Conservation (phyloP, 2,113 vertebrate species). For the Amblyornis subalaris region DNA sequence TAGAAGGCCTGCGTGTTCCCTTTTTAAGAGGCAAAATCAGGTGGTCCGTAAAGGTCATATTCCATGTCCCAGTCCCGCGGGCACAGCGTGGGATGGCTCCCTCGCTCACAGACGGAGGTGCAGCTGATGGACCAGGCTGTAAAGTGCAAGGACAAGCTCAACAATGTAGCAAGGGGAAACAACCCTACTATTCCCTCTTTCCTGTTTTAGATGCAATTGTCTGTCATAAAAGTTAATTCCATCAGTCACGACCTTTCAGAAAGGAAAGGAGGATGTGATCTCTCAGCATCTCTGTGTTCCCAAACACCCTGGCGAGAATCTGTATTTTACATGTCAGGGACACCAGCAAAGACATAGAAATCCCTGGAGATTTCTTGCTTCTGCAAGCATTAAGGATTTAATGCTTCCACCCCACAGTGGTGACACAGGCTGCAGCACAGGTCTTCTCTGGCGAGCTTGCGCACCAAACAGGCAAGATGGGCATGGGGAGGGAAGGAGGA, state of each 20-base stretch:
- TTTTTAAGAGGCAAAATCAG: not conserved
- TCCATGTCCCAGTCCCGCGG: fast-evolving
- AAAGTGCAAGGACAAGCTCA: not conserved
- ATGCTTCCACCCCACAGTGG: not conserved
- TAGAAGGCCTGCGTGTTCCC: not conserved
- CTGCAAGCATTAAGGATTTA: not conserved
- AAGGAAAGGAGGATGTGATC: not conserved
- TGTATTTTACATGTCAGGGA: not conserved
- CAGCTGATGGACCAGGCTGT: not conserved
- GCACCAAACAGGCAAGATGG: fast-evolving
- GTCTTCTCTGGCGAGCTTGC: not conserved
- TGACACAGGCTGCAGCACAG: not conserved
- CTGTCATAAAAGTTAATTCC: not conserved
- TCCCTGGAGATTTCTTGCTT: not conserved
- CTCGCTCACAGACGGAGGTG: fast-evolving
- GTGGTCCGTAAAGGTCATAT: fast-evolving
- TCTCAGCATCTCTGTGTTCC: not conserved
- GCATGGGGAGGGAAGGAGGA: not conserved
- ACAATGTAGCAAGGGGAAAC: not conserved
- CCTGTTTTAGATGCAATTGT: not conserved
- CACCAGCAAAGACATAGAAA: not conserved
- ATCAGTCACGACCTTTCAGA: not conserved
- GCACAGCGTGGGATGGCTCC: fast-evolving
- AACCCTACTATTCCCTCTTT: not conserved
- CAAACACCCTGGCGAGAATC: not conserved